phyloP scores from a whole-genome alignment of 2,113 vertebrate genomes.

The Heloderma charlesbogerti region DNA sequence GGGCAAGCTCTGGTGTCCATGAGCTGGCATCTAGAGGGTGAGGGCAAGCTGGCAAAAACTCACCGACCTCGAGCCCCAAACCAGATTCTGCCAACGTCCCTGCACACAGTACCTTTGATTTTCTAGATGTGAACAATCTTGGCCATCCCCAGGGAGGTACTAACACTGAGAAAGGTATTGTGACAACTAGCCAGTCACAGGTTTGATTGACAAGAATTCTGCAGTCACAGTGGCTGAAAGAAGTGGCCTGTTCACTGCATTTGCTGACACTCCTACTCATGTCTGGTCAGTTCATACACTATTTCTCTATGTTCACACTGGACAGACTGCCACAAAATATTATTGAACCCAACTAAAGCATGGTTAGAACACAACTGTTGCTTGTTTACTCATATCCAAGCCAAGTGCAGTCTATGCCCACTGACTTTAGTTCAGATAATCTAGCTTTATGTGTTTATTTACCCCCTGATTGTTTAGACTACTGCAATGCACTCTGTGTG shows the following conservation, averaged over 20 bases:
- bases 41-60: too few species aligned
- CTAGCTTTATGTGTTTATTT: background rate
- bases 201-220: background rate
- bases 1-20: too few species aligned
- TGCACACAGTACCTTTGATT: background rate
- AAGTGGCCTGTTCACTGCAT: background rate
- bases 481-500: background rate
- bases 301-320: background rate
- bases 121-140: background rate
- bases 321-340: background rate
- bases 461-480: rapidly evolving
- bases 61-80: too few species aligned
- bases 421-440: background rate
- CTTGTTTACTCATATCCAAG: background rate
- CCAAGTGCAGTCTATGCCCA: background rate
- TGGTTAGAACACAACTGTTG: background rate
- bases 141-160: background rate
- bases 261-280: background rate
- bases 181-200: background rate
- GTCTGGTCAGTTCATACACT: background rate
- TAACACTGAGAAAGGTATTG: background rate
- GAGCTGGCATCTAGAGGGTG: too few species aligned
- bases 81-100: too few species aligned
- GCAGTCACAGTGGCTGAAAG: background rate
- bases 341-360: background rate